phyloP scores from a whole-genome alignment of 2,888 invertebrate genomes.

The Xestia c-nigrum region DNA sequence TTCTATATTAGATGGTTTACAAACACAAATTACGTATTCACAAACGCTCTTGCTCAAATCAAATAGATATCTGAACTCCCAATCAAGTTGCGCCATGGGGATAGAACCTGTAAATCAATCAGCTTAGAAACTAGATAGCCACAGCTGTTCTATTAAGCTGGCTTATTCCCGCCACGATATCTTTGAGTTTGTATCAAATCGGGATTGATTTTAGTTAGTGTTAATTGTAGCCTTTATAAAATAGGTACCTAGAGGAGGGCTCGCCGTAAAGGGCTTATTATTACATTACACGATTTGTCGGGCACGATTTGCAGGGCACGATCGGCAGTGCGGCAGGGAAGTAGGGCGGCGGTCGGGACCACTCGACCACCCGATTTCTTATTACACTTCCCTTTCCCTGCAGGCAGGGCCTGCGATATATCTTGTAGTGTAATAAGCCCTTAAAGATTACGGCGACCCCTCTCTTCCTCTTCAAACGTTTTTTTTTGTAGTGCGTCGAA shows the following conservation, averaged over 20 bases:
- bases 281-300: too few species aligned
- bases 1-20: neutral
- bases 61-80: constrained; percentile 10
- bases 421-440: too few species aligned
- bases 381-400: too few species aligned
- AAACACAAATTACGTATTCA: constrained; percentile 25
- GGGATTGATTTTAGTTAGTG: constrained; percentile 3
- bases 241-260: neutral
- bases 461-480: neutral
- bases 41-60: constrained; percentile 27
- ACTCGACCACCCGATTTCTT: too few species aligned
- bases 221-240: neutral
- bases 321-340: too few species aligned
- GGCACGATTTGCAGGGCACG: too few species aligned
- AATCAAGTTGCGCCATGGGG: constrained; percentile 28
- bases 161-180: constrained; percentile 17
- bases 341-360: too few species aligned
- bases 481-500: neutral
- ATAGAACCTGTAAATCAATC: constrained; percentile 21
- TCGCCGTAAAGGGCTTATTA: too few species aligned
- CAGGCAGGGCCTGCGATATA: too few species aligned
- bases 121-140: constrained; percentile 30
- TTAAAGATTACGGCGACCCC: neutral
- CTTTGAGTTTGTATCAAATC: constrained; percentile 22
- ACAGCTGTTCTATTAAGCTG: constrained; percentile 38